phyloP scores from a whole-genome alignment of 2,888 invertebrate genomes.

The Gastrophysa polygoni region DNA sequence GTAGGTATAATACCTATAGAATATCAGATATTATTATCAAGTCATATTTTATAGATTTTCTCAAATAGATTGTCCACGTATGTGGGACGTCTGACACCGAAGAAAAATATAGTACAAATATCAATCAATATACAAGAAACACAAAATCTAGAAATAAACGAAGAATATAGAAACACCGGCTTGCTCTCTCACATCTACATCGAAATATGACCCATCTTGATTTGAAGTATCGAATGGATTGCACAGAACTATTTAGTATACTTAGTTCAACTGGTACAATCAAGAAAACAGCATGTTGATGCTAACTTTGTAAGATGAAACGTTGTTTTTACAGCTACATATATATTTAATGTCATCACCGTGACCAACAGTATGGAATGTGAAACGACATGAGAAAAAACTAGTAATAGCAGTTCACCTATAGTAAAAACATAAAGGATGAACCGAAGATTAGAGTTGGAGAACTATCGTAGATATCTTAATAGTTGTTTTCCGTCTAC shows the following conservation, averaged over 20 bases:
- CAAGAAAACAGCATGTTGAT: neutral
- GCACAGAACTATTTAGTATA: no score
- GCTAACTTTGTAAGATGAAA: slow-evolving; percentile 8
- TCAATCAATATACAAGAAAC: no score
- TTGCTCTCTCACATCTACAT: no score
- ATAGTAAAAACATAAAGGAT: slow-evolving; percentile 11
- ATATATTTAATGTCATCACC: slow-evolving; percentile 1
- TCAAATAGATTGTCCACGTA: no score
- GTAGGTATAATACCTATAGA: no score
- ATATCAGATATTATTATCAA: no score
- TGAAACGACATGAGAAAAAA: slow-evolving; percentile 10
- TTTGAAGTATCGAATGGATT: neutral
- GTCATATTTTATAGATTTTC: no score
- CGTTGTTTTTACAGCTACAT: slow-evolving; percentile 4
- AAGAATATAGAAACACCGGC: no score
- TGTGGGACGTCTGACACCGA: no score
- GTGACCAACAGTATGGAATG: neutral
- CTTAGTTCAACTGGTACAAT: neutral
- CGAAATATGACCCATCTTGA: neutral
- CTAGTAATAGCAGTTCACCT: slow-evolving; percentile 6
- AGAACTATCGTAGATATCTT: slow-evolving; percentile 36
- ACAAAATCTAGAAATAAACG: no score
- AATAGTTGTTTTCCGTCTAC: slow-evolving; percentile 38
- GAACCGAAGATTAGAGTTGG: neutral
- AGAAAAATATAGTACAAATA: no score